Conservation (phyloP, 2,113 vertebrate species). For the Sinocyclocheilus rhinocerous region DNA sequence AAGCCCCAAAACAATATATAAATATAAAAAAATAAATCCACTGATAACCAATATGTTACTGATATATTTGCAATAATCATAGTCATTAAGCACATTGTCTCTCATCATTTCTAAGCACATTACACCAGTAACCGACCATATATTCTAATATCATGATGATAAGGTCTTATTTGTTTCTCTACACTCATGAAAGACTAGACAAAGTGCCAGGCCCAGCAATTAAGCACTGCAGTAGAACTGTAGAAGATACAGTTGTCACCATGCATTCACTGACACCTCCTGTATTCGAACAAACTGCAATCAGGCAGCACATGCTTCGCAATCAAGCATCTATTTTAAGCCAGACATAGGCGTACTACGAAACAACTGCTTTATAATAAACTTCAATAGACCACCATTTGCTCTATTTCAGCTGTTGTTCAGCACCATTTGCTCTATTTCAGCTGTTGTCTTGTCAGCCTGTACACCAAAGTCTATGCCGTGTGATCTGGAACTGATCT, state of each 20-base stretch:
- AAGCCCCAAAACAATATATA: no score
- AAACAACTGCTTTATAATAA: conserved; percentile 1
- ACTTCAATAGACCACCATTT: neutral
- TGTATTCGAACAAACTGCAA: neutral
- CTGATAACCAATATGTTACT: no score
- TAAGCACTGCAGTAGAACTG: neutral
- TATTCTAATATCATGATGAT: neutral
- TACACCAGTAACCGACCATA: neutral
- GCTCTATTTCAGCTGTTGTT: conserved; percentile 15
- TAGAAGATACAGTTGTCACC: neutral
- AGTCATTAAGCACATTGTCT: neutral
- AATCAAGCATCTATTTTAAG: conserved; percentile 5
- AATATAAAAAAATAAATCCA: no score
- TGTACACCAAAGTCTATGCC: neutral
- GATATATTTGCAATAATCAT: neutral
- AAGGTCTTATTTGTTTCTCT: neutral
- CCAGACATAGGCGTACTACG: neutral
- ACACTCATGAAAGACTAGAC: neutral
- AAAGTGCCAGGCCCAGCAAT: neutral
- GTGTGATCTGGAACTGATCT: neutral
- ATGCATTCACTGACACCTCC: neutral
- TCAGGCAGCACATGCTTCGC: neutral
- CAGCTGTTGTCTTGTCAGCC: conserved; percentile 2
- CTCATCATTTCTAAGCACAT: neutral
- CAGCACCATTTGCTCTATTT: neutral